phyloP scores from a whole-genome alignment of 1,140 invertebrate genomes.

The Papilio dardanus region DNA sequence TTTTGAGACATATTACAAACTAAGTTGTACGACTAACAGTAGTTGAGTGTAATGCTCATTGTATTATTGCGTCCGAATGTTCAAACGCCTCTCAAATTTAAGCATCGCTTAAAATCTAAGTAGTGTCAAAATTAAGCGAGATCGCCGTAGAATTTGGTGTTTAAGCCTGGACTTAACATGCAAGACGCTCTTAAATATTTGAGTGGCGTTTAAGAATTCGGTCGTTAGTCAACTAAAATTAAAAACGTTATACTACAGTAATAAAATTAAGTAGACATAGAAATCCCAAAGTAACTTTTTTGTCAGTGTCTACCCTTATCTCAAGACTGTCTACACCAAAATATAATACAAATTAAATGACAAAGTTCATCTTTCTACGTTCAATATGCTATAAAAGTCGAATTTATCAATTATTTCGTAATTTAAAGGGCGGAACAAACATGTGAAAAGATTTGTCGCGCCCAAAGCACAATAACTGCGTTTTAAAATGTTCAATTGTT shows the following conservation, averaged over 20 bases:
- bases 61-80: too few species aligned
- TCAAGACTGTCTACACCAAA: not conserved
- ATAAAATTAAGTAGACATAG: not conserved
- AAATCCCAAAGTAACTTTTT: not conserved
- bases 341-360: not conserved
- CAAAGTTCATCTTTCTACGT: not conserved
- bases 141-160: too few species aligned
- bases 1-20: too few species aligned
- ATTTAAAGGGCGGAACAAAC: slow-evolving; percentile 67
- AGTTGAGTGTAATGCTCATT: too few species aligned
- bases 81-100: too few species aligned
- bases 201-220: too few species aligned
- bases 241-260: not conserved
- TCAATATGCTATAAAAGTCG: slow-evolving; percentile 40
- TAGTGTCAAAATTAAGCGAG: too few species aligned
- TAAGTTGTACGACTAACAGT: too few species aligned
- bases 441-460: slow-evolving; percentile 67
- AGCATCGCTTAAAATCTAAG: too few species aligned
- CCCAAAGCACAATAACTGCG: slow-evolving; percentile 56
- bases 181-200: too few species aligned
- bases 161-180: too few species aligned
- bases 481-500: slow-evolving; percentile 68
- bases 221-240: not conserved
- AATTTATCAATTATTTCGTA: slow-evolving; percentile 63
- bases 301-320: not conserved